Evolutionary conservation across 1,140 invertebrate species (phyloP), one percentile per base, ranked within the genome.

Genomic region (Heliconius eleuchia): DNA sequence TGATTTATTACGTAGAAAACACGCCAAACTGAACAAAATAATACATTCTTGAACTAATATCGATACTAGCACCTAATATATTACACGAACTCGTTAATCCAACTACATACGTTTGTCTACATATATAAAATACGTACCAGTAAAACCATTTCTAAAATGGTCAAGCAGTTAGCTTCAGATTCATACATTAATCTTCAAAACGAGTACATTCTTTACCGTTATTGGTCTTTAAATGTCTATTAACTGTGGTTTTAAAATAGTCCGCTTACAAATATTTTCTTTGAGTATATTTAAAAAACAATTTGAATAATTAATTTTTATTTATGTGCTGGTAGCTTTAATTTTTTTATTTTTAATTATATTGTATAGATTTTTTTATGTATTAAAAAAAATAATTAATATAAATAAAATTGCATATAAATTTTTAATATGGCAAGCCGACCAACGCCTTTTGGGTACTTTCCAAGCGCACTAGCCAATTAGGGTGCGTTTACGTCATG

Each of bases 181-280:
- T 66, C 60, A 66, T 66, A 66, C 60, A 66, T 66, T 66, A 30
- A 66, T 66, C 60, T 66, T 66, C 60, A 13, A 66, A 66, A 66
- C 60, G 60, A 30, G 27, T 66, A 66, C 27, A 66, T 66, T 66
- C 60, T 66, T 66, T 66, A 66, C 23, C 11, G 27, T 30, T 66
- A 66, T 66, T 66, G 60, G 60, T 66, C 60, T 66, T 66, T 66
- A 66, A 66, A 66, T 66, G 60, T 66, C 60, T 66, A 66, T 66
- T 66, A 27, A 66, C 60, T 66, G 60, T 66, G 60, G 60, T 27
- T 66, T 30, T 66, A 66, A 66, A 66, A 16, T 11, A 66, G 11
- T 30, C 8, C 60, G 60, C 16, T 27, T 66, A 27, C 27, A 23
- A 27, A 27, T 27, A 30, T 5, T 66, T 3, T 66, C 60, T 66